These are phyloP conservation scores for Anguilla obscura DNA, from an alignment of 2,797 vertebrate species.

Conservation along the genomic window DNA sequence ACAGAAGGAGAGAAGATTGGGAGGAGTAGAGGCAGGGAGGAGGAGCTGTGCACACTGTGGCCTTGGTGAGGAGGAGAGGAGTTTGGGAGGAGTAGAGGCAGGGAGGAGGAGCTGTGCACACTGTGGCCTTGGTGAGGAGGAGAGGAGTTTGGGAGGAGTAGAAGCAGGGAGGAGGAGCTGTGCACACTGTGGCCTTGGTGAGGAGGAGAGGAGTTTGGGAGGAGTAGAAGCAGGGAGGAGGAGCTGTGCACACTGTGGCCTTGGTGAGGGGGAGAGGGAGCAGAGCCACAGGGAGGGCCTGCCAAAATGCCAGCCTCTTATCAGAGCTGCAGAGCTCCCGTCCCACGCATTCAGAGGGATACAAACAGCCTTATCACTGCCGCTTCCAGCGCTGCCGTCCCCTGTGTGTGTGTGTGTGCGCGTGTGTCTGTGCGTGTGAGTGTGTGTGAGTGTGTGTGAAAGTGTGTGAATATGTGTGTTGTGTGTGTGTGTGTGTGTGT, in stretches of 20 bases:
- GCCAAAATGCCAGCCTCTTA: conserved; percentile 17
- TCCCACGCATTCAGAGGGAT: neutral
- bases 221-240: too few species aligned
- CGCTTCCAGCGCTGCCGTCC: neutral
- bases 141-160: too few species aligned
- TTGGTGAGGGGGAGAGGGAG: neutral
- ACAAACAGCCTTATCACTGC: neutral
- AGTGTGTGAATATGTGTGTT: neutral
- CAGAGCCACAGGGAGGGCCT: neutral
- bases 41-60: too few species aligned
- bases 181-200: too few species aligned
- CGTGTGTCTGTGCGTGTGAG: neutral
- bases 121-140: too few species aligned
- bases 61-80: too few species aligned
- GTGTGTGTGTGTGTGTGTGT: neutral
- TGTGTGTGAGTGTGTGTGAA: neutral
- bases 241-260: neutral
- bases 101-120: too few species aligned
- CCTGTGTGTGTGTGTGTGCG: neutral
- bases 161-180: too few species aligned
- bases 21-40: too few species aligned
- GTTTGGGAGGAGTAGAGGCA: too few species aligned
- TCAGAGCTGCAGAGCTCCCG: neutral
- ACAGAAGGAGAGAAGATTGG: neutral
- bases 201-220: too few species aligned